phyloP scores from a whole-genome alignment of 2,888 invertebrate genomes.

The Andrena minutula region DNA sequence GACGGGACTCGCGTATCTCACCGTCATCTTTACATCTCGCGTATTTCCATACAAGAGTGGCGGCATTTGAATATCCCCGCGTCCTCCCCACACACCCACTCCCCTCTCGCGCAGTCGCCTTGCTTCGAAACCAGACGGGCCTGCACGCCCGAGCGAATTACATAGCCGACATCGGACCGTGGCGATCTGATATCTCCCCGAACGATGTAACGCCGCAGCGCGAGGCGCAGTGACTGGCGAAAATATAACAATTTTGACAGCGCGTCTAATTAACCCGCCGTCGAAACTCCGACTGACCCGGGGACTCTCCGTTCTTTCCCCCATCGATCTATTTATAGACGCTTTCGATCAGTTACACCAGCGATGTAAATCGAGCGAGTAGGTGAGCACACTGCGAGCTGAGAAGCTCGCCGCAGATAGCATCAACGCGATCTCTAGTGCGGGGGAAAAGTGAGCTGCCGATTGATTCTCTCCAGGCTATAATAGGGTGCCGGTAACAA shows the following conservation, averaged over 20 bases:
- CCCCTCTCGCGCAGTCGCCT: conserved; percentile 29
- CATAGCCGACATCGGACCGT: conserved; percentile 70
- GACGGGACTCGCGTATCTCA: conserved; percentile 72
- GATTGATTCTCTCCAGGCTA: neutral
- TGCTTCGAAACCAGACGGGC: conserved; percentile 67
- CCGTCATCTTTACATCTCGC: conserved; percentile 75
- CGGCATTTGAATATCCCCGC: conserved; percentile 76
- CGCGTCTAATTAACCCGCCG: conserved; percentile 63
- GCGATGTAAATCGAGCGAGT: no score
- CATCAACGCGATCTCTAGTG: no score
- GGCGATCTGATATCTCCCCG: conserved; percentile 73
- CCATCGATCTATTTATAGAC: conserved; percentile 44
- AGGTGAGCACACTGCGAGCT: neutral
- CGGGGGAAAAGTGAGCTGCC: neutral
- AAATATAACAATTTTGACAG: conserved; percentile 68
- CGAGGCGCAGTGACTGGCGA: conserved; percentile 71
- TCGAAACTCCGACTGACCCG: conserved; percentile 18
- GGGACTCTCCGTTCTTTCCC: conserved; percentile 34
- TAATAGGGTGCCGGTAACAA: neutral
- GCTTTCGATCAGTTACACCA: conserved; percentile 4
- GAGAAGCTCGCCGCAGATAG: no score
- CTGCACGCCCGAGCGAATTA: conserved; percentile 74
- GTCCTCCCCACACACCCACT: conserved; percentile 3
- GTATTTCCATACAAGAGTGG: conserved; percentile 78
- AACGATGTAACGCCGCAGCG: conserved; percentile 66